Conservation (phyloP, 2,113 vertebrate species). For the Perca fluviatilis region DNA sequence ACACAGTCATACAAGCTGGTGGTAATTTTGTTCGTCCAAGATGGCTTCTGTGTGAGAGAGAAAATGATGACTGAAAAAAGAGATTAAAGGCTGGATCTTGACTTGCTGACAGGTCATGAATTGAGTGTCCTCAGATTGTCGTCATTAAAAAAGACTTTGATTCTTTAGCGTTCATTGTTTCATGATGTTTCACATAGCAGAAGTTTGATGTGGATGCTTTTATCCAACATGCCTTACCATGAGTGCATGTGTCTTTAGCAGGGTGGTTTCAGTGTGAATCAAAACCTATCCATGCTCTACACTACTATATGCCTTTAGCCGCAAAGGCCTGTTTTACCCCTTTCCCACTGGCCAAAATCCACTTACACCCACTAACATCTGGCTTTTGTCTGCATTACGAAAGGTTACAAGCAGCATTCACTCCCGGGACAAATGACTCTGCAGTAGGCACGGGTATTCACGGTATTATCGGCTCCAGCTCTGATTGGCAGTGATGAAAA, state of each 20-base stretch:
- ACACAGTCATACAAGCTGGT: slow-evolving; percentile 33
- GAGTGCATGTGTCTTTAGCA: background rate
- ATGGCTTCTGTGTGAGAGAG: background rate
- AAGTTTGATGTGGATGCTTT: background rate
- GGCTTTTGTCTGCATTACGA: too few species aligned
- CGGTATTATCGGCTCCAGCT: too few species aligned
- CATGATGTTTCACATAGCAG: background rate
- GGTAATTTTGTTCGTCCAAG: slow-evolving; percentile 1
- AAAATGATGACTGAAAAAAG: background rate
- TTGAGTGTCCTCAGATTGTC: background rate
- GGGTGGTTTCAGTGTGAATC: background rate
- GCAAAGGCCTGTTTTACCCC: background rate
- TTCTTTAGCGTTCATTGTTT: background rate
- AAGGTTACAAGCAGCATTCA: too few species aligned
- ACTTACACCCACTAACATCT: too few species aligned
- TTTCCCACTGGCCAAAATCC: background rate
- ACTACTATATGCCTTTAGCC: background rate
- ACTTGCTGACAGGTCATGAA: background rate
- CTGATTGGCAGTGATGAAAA: too few species aligned
- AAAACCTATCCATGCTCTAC: background rate
- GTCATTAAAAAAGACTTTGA: background rate
- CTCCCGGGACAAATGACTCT: too few species aligned
- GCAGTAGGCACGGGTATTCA: too few species aligned
- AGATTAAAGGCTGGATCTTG: background rate
- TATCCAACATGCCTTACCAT: background rate